These are phyloP conservation scores for Ptychodera flava DNA, from an alignment of 35 echinoderm and acorn worm species.

Conservation along the genomic window DNA sequence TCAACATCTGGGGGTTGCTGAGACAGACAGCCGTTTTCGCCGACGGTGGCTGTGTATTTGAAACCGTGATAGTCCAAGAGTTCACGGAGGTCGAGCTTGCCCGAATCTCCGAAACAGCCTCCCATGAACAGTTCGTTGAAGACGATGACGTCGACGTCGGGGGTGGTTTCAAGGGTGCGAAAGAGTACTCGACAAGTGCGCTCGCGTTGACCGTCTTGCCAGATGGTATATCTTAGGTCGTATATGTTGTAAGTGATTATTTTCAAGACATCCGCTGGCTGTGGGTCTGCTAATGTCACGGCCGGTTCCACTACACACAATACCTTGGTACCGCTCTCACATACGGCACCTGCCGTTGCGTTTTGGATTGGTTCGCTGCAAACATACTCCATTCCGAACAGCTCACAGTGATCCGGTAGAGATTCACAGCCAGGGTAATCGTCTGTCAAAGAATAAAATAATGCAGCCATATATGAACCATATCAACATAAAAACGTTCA, in stretches of 20 bases:
- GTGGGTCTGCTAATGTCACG: no score
- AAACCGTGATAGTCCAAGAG: slow-evolving; percentile 41
- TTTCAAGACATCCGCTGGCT: no score
- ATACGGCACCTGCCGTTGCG: not conserved
- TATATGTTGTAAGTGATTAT: no score
- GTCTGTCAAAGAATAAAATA: slow-evolving; percentile 21
- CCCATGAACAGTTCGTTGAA: slow-evolving; percentile 56
- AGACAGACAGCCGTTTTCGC: not conserved
- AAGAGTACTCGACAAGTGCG: slow-evolving; percentile 40
- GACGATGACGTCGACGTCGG: slow-evolving; percentile 51
- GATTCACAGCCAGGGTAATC: slow-evolving; percentile 37
- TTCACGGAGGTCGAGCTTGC: no score
- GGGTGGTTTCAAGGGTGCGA: slow-evolving; percentile 17
- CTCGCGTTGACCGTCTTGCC: slow-evolving; percentile 41
- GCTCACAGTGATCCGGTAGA: slow-evolving; percentile 12
- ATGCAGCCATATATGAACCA: no score
- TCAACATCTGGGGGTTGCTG: slow-evolving; percentile 12
- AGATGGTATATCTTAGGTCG: slow-evolving; percentile 31
- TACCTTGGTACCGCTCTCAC: no score
- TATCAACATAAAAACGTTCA: no score
- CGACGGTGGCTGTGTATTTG: slow-evolving; percentile 18
- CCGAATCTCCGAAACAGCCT: slow-evolving; percentile 37
- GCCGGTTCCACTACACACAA: no score
- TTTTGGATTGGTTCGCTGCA: not conserved
- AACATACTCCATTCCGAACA: slow-evolving; percentile 36